Evolutionary conservation across 2,888 invertebrate genomes (phyloP).

Genomic region (Carterocephalus palaemon): DNA sequence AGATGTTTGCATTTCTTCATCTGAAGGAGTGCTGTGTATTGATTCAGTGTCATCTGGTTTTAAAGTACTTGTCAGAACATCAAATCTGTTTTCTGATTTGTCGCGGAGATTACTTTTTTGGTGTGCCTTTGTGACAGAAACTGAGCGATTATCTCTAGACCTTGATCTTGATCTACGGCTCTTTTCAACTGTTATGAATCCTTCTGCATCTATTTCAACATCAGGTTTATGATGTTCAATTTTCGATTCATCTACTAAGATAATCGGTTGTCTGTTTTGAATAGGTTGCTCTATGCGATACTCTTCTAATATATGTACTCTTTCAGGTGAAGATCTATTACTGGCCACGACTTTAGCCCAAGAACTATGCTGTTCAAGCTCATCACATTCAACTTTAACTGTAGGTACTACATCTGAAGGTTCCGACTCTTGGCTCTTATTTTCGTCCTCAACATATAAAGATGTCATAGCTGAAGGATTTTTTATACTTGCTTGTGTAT

Average conservation of each 20-base stretch:
- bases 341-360: conserved; percentile 70
- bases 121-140: conserved; percentile 43
- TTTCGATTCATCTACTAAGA: conserved; percentile 60
- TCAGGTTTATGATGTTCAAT: conserved; percentile 45
- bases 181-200: conserved; percentile 71
- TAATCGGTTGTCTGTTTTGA: conserved; percentile 49
- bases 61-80: conserved; percentile 49
- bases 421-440: conserved; percentile 8
- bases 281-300: conserved; percentile 27
- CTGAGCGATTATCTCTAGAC: conserved; percentile 68
- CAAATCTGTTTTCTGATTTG: conserved; percentile 59
- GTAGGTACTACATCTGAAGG: conserved; percentile 20
- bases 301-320: conserved; percentile 39
- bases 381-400: conserved; percentile 31
- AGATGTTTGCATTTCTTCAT: conserved; percentile 40
- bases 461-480: too few relatives aligned
- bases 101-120: conserved; percentile 45
- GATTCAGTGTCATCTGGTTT: conserved; percentile 45
- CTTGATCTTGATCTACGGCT: conserved; percentile 75
- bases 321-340: conserved; percentile 57
- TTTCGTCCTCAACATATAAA: too few relatives aligned
- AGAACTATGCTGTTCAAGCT: conserved; percentile 41
- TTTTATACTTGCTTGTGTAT: conserved; percentile 12
- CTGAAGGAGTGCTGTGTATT: conserved; percentile 35
- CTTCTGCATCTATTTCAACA: conserved; percentile 59